phyloP scores from a whole-genome alignment of 2,888 invertebrate genomes.

The Ophioninae sp. region DNA sequence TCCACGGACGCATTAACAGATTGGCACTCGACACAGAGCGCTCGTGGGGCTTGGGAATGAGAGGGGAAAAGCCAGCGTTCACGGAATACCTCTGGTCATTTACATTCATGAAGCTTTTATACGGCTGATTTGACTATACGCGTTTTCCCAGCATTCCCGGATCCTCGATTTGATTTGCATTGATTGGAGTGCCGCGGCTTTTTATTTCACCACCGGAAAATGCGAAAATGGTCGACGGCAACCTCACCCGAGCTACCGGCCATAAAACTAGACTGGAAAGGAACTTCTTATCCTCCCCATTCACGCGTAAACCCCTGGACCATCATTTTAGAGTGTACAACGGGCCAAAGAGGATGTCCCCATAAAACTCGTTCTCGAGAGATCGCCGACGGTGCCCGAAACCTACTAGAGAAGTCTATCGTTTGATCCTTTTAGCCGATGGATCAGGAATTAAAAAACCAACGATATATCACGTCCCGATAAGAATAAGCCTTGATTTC shows the following conservation, averaged over 20 bases:
- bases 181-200: conserved; percentile 78
- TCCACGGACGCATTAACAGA: conserved; percentile 78
- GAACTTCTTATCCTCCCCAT: conserved; percentile 24
- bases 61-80: conserved; percentile 73
- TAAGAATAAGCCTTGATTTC: conserved; percentile 6
- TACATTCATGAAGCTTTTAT: conserved; percentile 81
- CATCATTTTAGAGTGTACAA: conserved; percentile 43
- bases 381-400: background rate
- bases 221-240: conserved; percentile 26
- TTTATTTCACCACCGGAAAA: conserved; percentile 41
- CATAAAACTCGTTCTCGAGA: conserved; percentile 50
- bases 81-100: conserved; percentile 78
- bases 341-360: conserved; percentile 44
- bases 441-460: conserved; percentile 39
- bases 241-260: background rate
- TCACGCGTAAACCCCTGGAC: conserved; percentile 18
- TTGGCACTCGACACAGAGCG: conserved; percentile 75
- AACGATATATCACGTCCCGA: conserved; percentile 10
- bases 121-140: conserved; percentile 79
- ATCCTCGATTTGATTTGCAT: conserved; percentile 80
- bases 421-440: conserved; percentile 60
- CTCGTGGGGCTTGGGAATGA: conserved; percentile 41
- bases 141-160: conserved; percentile 73
- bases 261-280: conserved; percentile 25
- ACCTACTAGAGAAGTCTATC: conserved; percentile 26